These are phyloP conservation scores for Oreonectes daqikongensis DNA, from an alignment of 2,797 vertebrate species.

Conservation along the genomic window DNA sequence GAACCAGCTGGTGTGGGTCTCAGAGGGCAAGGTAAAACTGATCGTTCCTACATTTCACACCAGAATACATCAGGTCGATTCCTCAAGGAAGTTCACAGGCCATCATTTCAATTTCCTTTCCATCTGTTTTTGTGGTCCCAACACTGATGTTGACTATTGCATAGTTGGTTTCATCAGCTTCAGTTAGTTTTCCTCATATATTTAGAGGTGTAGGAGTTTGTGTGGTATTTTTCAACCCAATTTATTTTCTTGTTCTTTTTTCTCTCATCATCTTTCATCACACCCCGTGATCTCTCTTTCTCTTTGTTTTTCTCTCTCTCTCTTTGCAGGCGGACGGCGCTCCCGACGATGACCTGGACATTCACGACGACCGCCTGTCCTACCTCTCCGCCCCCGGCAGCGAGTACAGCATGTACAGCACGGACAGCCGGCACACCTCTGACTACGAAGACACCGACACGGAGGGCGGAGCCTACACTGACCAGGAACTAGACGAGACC, in stretches of 20 bases:
- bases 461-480: conserved; percentile 98
- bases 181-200: neutral
- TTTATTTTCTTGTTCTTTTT: neutral
- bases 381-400: conserved; percentile 98
- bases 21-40: conserved; percentile 88
- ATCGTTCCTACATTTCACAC: neutral
- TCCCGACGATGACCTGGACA: conserved; percentile 93
- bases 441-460: conserved; percentile 99
- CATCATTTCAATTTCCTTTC: neutral
- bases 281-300: neutral
- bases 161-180: conserved; percentile 7
- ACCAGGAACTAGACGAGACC: conserved; percentile 98
- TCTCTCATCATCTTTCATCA: neutral
- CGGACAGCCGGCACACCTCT: conserved; percentile 98
- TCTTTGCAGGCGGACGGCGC: conserved; percentile 87
- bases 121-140: neutral
- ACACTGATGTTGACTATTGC: neutral
- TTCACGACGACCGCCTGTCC: conserved; percentile 97
- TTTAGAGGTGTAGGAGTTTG: neutral
- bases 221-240: neutral
- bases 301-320: conserved; percentile 17
- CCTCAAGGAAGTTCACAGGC: neutral
- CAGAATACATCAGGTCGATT: neutral
- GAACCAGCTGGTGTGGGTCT: conserved; percentile 98
- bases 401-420: conserved; percentile 99